A percentile compares a stretch with the other conserved stretches of the same genome.
phyloP scores from a whole-genome alignment of 2,797 vertebrate genomes.

The Sebastes minor region DNA sequence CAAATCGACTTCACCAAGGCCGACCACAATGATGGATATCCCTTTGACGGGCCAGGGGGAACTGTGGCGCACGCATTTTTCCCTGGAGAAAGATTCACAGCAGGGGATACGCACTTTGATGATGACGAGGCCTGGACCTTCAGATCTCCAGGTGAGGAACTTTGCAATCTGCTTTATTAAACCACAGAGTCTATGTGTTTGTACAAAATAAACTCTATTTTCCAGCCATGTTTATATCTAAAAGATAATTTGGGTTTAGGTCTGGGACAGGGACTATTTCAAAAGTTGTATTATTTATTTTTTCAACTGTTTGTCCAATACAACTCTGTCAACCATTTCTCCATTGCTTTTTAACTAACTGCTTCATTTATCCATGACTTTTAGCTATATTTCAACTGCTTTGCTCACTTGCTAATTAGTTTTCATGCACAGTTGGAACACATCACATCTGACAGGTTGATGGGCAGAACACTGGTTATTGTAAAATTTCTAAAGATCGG shows the following conservation, averaged over 20 bases:
- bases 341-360: neutral
- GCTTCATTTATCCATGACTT: neutral
- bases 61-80: constrained; percentile 96
- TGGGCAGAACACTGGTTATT: neutral
- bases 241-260: neutral
- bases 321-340: neutral
- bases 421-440: neutral
- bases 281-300: neutral
- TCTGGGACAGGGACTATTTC: neutral
- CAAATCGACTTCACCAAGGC: constrained; percentile 96
- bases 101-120: constrained; percentile 95
- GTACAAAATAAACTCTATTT: neutral
- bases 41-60: constrained; percentile 94
- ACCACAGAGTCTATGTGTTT: neutral
- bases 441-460: neutral
- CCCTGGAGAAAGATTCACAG: constrained; percentile 88
- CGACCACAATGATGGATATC: constrained; percentile 91
- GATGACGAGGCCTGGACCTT: constrained; percentile 97
- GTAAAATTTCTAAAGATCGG: neutral
- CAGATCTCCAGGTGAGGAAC: constrained; percentile 89
- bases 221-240: neutral
- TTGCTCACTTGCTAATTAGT: neutral
- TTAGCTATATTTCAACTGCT: neutral
- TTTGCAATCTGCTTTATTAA: neutral
- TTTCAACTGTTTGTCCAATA: neutral